Base-by-base conservation (phyloP, 2,797 vertebrate genomes). In the Setipinna tenuifilis region DNA sequence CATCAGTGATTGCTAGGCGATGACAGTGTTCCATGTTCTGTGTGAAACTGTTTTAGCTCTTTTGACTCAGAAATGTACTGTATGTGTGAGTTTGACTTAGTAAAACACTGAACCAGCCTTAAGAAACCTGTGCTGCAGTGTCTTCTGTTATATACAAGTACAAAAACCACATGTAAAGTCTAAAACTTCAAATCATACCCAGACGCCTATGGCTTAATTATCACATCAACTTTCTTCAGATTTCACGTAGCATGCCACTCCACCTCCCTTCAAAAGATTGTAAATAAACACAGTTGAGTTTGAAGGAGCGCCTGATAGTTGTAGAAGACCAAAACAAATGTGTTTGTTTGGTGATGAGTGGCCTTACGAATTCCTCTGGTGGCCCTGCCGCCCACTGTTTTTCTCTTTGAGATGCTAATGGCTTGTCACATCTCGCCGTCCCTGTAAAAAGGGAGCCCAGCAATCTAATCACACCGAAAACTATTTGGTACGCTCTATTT, bases 371-470 rank as follows among this genome's bases (percentile, higher is more conserved):
- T 41, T 75, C 68, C 25, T 65, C 23, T 2, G 17, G 16, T 75
- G 68, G 3, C 68, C 68, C 35, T 17, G 16, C 0, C 16, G 31
- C 68, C 68, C 28, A 75, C 28, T 6, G 25, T 41, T 75, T 11
- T 14, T 75, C 14, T 75, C 68, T 75, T 75, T 75, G 68, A 75
- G 68, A 75, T 75, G 68, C 68, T 75, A 75, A 75, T 75, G 16
- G 12, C 85, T 91, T 91, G 28, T 75, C 68, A 75, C 68, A 75
- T 75, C 21, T 21, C 9, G 31, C 68, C 5, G 31, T 16, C 62
- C 11, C 9, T 35, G 14, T 75, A 75, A 75, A 41, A 61, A 31
- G 14, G 68, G 31, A 75, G 31, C 68, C 68, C 68, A 75, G 68
- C 28, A 75, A 75, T 75, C 68, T 75, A 75, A 75, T 75, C 68